These are phyloP conservation scores for Rattus norvegicus DNA, from an alignment of 2,113 vertebrate genomes.

Conservation along the genomic window GRCr8 NC_086026.1:105108501-105109000, in stretches of 20 bases:
- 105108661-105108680: slow-evolving; percentile 27
- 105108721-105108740: not conserved
- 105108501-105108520: not conserved
- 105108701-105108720: not conserved
- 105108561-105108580: not conserved
- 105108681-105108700: not conserved
- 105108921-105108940: not conserved
- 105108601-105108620: not conserved
- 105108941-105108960: not conserved
- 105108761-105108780: not conserved
- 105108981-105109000: not conserved
- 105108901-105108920: slow-evolving; percentile 10
- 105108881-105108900: slow-evolving; percentile 42
- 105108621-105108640: not conserved
- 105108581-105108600: not conserved
- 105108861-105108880: not conserved
- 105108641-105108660: not conserved
- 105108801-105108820: not conserved
- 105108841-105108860: not conserved
- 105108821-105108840: not conserved
- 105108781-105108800: not conserved
- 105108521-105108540: not conserved
- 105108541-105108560: too few relatives aligned
- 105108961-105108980: not conserved
- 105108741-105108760: not conserved